phyloP scores from a whole-genome alignment of 2,113 vertebrate genomes.

The Grus americana region DNA sequence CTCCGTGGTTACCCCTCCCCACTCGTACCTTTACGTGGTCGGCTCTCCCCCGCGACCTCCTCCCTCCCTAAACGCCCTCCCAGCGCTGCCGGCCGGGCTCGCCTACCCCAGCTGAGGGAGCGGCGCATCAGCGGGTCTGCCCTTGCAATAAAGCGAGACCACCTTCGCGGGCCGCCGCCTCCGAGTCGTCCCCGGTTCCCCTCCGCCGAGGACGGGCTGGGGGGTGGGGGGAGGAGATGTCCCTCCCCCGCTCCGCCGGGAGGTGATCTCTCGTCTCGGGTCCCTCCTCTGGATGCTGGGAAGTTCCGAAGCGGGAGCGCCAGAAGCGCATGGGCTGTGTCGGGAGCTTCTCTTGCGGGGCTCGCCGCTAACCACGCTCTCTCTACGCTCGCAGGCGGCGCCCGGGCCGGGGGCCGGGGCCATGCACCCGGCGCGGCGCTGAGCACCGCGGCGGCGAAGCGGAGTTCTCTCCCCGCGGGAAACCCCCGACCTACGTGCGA shows the following conservation, averaged over 20 bases:
- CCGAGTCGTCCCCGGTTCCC: no score
- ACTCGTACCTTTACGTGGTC: not conserved
- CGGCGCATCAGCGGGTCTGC: not conserved
- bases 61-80: no score
- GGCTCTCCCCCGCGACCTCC: not conserved
- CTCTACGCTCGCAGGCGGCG: conserved; percentile 23
- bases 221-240: not conserved
- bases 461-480: not conserved
- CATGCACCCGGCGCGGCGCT: not conserved
- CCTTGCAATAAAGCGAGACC: not conserved
- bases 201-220: not conserved
- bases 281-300: conserved; percentile 52
- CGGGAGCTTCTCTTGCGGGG: conserved; percentile 4
- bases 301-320: conserved; percentile 35
- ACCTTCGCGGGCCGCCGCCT: not conserved
- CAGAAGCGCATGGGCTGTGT: not conserved
- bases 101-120: not conserved
- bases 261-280: conserved; percentile 27
- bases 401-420: not conserved
- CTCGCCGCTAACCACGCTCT: conserved; percentile 19
- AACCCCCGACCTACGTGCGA: not conserved
- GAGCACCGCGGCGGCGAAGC: not conserved
- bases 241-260: conserved; percentile 29
- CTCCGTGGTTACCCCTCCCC: not conserved
- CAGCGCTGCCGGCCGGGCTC: not conserved